Conservation (phyloP, 1,140 invertebrate genomes). For the Drosophila oshimai region DNA sequence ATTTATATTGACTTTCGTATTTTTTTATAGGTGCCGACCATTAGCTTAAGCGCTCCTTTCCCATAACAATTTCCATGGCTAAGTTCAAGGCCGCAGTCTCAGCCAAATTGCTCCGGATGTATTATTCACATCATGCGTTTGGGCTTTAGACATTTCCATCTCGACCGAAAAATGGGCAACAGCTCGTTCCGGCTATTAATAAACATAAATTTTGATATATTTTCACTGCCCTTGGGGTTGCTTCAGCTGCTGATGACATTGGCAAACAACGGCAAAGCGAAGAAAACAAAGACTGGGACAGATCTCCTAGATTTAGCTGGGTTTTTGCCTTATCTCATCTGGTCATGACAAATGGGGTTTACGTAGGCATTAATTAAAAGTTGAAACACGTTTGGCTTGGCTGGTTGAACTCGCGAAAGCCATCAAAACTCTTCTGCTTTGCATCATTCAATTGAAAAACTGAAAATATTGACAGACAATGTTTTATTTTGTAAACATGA, state of each 20-base stretch:
- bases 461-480: slow-evolving; percentile 10
- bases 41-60: slow-evolving; percentile 49
- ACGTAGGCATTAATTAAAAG: slow-evolving; percentile 23
- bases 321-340: slow-evolving; percentile 10
- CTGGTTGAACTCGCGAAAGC: not conserved
- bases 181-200: slow-evolving; percentile 55
- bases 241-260: slow-evolving; percentile 45
- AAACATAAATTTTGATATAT: slow-evolving; percentile 62
- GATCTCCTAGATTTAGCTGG: not conserved
- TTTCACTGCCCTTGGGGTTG: slow-evolving; percentile 9
- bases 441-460: not conserved
- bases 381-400: slow-evolving; percentile 41
- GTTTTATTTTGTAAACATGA: slow-evolving; percentile 21
- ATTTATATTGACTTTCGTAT: slow-evolving; percentile 63
- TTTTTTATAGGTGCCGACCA: slow-evolving; percentile 49
- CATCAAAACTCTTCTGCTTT: slow-evolving; percentile 16
- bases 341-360: not conserved
- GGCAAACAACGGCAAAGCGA: slow-evolving; percentile 19
- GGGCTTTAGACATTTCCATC: slow-evolving; percentile 34
- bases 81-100: slow-evolving; percentile 60
- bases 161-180: slow-evolving; percentile 26
- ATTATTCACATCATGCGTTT: slow-evolving; percentile 43
- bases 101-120: slow-evolving; percentile 43
- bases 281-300: slow-evolving; percentile 6
- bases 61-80: slow-evolving; percentile 17